Percentiles rank a stretch among this genome's conserved stretches.
These are phyloP conservation scores for Cinclus cinclus DNA, from an alignment of 2,113 vertebrate genomes.

Conservation along the genomic window DNA sequence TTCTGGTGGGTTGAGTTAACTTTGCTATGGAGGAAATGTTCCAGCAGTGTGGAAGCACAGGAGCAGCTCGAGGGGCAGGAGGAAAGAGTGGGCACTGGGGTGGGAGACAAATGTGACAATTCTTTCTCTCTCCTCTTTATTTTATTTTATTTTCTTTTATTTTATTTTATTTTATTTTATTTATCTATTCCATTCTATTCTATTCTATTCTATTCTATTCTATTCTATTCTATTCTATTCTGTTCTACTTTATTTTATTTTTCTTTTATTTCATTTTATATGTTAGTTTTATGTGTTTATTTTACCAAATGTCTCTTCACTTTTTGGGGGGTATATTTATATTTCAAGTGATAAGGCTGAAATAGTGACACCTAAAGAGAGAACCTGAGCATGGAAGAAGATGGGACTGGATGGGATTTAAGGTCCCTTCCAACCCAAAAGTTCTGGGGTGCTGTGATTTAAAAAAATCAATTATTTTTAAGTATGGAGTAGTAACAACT, in stretches of 20 bases:
- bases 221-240: too few species aligned
- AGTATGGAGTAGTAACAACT: background rate
- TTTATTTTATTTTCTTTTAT: too few species aligned
- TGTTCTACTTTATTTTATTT: too few species aligned
- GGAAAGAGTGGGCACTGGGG: background rate
- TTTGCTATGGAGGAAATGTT: fast-evolving
- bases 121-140: too few species aligned
- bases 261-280: too few species aligned
- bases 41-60: background rate
- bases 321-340: background rate
- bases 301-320: background rate
- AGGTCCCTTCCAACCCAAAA: background rate
- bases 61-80: background rate
- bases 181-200: too few species aligned
- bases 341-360: background rate
- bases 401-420: background rate
- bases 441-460: background rate
- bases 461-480: background rate
- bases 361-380: background rate
- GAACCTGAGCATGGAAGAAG: background rate
- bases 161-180: too few species aligned
- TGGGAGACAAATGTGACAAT: too few species aligned
- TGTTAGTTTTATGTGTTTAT: background rate
- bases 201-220: too few species aligned
- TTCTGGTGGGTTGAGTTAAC: background rate